Percentiles rank a stretch among this genome's conserved stretches.
phyloP scores from a whole-genome alignment of 2,797 vertebrate genomes.

The Mionectes olivaceus region DNA sequence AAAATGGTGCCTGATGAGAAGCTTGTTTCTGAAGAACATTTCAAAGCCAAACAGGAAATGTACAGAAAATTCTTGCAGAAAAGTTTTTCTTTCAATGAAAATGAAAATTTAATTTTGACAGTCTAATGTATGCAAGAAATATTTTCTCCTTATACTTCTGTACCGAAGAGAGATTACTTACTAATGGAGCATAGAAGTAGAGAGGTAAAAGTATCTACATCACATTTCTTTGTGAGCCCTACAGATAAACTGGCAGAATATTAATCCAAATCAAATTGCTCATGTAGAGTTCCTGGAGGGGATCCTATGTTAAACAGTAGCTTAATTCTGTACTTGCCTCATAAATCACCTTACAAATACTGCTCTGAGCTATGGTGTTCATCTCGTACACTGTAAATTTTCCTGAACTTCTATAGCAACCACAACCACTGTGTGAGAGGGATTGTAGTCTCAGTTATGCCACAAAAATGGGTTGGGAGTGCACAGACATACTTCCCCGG shows the following conservation, averaged over 20 bases:
- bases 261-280: neutral
- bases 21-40: conserved; percentile 25
- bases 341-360: neutral
- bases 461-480: neutral
- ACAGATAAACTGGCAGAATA: conserved; percentile 3
- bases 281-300: neutral
- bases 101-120: neutral
- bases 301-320: neutral
- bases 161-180: neutral
- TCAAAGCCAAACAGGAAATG: neutral
- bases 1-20: conserved; percentile 20
- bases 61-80: neutral
- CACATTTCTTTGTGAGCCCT: neutral
- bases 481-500: neutral
- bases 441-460: neutral
- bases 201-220: neutral
- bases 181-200: neutral
- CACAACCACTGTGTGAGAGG: neutral
- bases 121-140: neutral
- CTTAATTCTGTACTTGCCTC: neutral
- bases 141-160: neutral
- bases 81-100: neutral
- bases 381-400: neutral
- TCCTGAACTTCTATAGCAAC: neutral
- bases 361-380: neutral